Evolutionary conservation across 1,140 invertebrate genomes (phyloP).

Genomic region (Diorhabda carinulata): DNA sequence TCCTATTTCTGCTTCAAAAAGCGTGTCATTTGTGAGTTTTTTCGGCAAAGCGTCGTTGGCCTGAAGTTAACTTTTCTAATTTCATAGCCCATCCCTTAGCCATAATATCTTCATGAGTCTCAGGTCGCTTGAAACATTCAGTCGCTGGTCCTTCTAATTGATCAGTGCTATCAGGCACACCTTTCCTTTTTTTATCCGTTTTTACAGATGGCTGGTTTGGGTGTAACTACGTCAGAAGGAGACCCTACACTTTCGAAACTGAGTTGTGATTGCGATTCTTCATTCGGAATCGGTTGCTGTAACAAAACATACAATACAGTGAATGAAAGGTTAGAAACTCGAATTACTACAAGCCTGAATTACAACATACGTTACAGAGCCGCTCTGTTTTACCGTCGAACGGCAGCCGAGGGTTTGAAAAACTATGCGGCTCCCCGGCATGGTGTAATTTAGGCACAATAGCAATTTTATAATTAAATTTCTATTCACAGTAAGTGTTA

Average conservation of each 20-base stretch:
- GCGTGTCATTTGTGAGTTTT: neutral
- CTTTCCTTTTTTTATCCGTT: too few relatives aligned
- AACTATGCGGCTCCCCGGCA: neutral
- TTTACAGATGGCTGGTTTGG: neutral
- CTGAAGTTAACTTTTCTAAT: neutral
- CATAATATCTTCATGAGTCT: too few relatives aligned
- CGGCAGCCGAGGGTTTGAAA: too few relatives aligned
- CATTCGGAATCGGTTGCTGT: neutral
- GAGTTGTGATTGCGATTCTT: slow-evolving; percentile 4
- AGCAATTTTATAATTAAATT: neutral
- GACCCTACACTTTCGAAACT: neutral
- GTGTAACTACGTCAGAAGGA: neutral
- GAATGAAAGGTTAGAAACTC: too few relatives aligned
- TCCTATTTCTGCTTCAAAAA: slow-evolving; percentile 12
- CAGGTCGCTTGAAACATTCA: too few relatives aligned
- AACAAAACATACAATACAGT: neutral
- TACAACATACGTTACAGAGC: too few relatives aligned
- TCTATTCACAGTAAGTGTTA: neutral
- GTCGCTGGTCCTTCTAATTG: too few relatives aligned
- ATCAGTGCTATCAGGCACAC: too few relatives aligned
- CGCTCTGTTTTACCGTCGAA: too few relatives aligned
- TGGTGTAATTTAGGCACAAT: neutral
- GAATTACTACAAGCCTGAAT: too few relatives aligned
- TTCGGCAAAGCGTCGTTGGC: slow-evolving; percentile 4
- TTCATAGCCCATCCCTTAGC: too few relatives aligned